Evolutionary conservation across 2,888 invertebrate species (phyloP).

Genomic region (Macrophya alboannulata): DNA sequence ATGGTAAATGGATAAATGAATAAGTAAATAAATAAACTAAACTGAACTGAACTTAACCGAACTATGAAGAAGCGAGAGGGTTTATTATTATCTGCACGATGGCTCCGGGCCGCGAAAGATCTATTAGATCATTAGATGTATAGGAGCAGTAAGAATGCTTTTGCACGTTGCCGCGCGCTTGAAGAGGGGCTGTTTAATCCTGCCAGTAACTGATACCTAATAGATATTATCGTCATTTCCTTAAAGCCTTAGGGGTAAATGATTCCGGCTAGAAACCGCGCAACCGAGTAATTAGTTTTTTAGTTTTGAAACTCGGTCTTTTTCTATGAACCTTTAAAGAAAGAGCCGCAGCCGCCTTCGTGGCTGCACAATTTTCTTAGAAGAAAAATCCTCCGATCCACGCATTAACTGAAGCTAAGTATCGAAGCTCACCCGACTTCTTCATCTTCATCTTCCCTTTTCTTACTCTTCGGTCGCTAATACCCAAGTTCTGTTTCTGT

Average conservation of each 20-base stretch:
- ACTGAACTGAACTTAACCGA: background rate
- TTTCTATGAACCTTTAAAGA: background rate
- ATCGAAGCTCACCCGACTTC: slow-evolving; percentile 2
- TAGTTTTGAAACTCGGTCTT: background rate
- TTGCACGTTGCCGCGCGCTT: background rate
- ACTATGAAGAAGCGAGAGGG: background rate
- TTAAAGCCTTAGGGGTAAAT: slow-evolving; percentile 50
- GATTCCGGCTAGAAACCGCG: background rate
- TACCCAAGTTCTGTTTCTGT: background rate
- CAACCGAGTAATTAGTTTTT: background rate
- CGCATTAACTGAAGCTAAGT: background rate
- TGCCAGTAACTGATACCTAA: slow-evolving; percentile 49
- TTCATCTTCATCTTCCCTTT: background rate
- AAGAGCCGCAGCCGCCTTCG: background rate
- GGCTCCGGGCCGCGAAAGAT: background rate
- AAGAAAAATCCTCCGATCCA: background rate
- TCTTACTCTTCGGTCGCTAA: background rate
- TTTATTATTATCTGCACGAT: background rate
- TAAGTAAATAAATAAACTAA: background rate
- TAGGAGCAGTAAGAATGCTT: background rate
- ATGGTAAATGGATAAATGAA: background rate
- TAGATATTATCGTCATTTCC: slow-evolving; percentile 63
- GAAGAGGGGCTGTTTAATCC: background rate
- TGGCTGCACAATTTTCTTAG: background rate
- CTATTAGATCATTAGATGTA: background rate